A percentile compares a stretch with the other conserved stretches of the same genome.
Evolutionary conservation across 2,888 invertebrate genomes (phyloP).

Genomic region (Strigamia transsilvanica): DNA sequence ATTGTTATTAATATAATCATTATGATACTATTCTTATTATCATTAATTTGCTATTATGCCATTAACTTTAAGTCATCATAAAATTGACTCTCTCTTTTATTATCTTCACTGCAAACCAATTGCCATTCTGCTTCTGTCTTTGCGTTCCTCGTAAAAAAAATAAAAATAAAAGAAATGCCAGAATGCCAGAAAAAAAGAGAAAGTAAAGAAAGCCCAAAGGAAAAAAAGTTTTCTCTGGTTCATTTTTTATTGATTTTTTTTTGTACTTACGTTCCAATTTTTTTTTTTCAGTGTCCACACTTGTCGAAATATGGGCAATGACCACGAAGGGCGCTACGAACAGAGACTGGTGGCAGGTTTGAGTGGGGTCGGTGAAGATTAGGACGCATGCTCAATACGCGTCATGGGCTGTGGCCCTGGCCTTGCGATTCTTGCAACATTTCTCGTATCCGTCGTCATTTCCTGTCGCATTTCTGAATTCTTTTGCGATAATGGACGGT

Average conservation of each 20-base stretch:
- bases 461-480: conserved; percentile 79
- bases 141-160: conserved; percentile 26
- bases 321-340: conserved; percentile 23
- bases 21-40: not conserved
- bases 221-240: conserved; percentile 34
- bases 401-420: conserved; percentile 48
- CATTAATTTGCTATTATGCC: not conserved
- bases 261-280: not conserved
- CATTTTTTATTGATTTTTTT: conserved; percentile 46
- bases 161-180: not conserved
- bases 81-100: conserved; percentile 20
- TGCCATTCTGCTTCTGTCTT: conserved; percentile 37
- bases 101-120: conserved; percentile 26
- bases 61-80: conserved; percentile 31
- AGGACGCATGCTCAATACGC: conserved; percentile 39
- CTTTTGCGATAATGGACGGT: conserved; percentile 74
- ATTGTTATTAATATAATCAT: not conserved
- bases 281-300: conserved; percentile 38
- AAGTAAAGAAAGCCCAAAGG: conserved; percentile 17
- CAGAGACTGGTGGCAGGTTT: conserved; percentile 31
- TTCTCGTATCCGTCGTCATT: conserved; percentile 57
- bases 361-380: conserved; percentile 29
- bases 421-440: conserved; percentile 18
- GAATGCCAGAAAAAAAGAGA: not conserved
- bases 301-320: conserved; percentile 26